Percentiles rank a stretch among this genome's conserved stretches.
These are phyloP conservation scores for Acronicta alni DNA, from an alignment of 2,888 invertebrate species.

Conservation along the genomic window DNA sequence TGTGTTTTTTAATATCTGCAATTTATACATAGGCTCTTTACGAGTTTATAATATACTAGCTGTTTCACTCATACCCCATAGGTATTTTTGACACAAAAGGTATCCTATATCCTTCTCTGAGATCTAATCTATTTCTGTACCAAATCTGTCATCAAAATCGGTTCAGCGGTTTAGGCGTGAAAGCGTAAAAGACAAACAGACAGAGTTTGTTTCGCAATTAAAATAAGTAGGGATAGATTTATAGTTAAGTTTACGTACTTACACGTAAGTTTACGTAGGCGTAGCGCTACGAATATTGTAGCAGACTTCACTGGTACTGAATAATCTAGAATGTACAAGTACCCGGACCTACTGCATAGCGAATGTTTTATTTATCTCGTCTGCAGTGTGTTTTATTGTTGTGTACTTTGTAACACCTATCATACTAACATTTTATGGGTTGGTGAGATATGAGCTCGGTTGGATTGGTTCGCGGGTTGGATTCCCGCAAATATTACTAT, in stretches of 20 bases:
- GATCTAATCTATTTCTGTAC: too few species aligned
- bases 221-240: background rate
- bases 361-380: slow-evolving; percentile 3
- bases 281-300: slow-evolving; percentile 38
- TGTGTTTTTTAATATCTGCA: too few species aligned
- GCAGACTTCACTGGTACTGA: slow-evolving; percentile 9
- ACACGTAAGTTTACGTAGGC: slow-evolving; percentile 19
- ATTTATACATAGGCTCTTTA: too few species aligned
- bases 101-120: too few species aligned
- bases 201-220: too few species aligned
- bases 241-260: background rate
- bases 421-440: background rate
- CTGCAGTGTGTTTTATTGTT: background rate
- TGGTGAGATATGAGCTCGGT: background rate
- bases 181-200: too few species aligned
- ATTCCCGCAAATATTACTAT: background rate
- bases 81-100: too few species aligned
- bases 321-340: slow-evolving; percentile 4
- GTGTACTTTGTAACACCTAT: background rate
- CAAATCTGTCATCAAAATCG: too few species aligned
- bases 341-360: background rate
- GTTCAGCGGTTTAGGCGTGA: too few species aligned
- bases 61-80: too few species aligned
- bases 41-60: too few species aligned
- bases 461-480: background rate